These are phyloP conservation scores for Sebastolobus alascanus DNA, from an alignment of 2,797 vertebrate genomes.

Conservation along the genomic window DNA sequence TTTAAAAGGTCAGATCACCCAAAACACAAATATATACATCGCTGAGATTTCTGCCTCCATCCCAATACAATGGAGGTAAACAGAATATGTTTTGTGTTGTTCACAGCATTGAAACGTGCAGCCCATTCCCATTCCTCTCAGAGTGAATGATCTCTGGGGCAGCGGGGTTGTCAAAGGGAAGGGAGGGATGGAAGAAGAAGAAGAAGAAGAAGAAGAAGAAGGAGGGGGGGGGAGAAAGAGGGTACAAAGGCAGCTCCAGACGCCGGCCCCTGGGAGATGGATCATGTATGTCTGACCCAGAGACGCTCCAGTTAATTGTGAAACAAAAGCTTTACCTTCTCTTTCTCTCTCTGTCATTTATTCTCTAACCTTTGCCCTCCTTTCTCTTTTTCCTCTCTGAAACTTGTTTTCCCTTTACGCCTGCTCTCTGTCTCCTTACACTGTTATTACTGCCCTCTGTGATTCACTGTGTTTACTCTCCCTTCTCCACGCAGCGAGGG, in stretches of 20 bases:
- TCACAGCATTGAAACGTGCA: neutral
- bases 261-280: conserved; percentile 63
- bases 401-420: conserved; percentile 25
- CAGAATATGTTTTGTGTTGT: no score
- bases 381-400: conserved; percentile 8
- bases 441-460: conserved; percentile 43
- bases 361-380: conserved; percentile 5
- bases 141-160: conserved; percentile 41
- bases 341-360: conserved; percentile 9
- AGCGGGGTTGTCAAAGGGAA: conserved; percentile 26
- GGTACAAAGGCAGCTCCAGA: conserved; percentile 56
- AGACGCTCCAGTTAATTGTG: conserved; percentile 58
- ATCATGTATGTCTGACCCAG: conserved; percentile 80
- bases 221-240: neutral
- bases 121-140: neutral
- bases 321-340: conserved; percentile 63
- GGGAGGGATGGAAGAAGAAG: neutral
- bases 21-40: neutral
- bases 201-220: neutral
- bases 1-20: neutral
- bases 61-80: neutral
- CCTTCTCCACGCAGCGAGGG: conserved; percentile 26
- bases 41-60: neutral
- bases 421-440: conserved; percentile 31
- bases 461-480: conserved; percentile 53